Evolutionary conservation across 2,113 vertebrate genomes (phyloP).

Genomic region (Murina feae): DNA sequence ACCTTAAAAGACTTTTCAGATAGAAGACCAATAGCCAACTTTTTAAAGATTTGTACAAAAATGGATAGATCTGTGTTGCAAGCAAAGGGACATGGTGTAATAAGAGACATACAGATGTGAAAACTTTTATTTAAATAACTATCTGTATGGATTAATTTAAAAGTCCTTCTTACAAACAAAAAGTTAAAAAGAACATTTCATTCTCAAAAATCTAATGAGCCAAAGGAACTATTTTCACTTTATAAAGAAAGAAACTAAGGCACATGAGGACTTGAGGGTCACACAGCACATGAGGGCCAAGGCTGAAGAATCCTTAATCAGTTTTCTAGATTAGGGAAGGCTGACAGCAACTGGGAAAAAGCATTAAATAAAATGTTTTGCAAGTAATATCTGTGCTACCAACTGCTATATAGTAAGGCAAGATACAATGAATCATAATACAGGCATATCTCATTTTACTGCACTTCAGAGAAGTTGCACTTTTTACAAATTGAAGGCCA

Average conservation of each 20-base stretch:
- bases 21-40: not conserved
- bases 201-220: not conserved
- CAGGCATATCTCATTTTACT: not conserved
- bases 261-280: not conserved
- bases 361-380: not conserved
- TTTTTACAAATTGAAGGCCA: not conserved
- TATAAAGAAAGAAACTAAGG: not conserved
- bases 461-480: not conserved
- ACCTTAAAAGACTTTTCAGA: not conserved
- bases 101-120: not conserved
- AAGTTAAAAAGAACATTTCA: not conserved
- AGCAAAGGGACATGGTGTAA: not conserved
- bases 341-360: not conserved
- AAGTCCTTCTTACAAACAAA: constrained; percentile 18
- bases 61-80: not conserved
- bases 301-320: not conserved
- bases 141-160: not conserved
- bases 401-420: not conserved
- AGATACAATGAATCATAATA: not conserved
- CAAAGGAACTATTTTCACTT: not conserved
- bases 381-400: not conserved
- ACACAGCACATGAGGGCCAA: not conserved
- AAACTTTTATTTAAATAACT: constrained; percentile 24
- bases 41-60: not conserved
- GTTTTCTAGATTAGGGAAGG: not conserved